Base-by-base conservation (phyloP, 2,888 invertebrate genomes). In the Leucania comma region DNA sequence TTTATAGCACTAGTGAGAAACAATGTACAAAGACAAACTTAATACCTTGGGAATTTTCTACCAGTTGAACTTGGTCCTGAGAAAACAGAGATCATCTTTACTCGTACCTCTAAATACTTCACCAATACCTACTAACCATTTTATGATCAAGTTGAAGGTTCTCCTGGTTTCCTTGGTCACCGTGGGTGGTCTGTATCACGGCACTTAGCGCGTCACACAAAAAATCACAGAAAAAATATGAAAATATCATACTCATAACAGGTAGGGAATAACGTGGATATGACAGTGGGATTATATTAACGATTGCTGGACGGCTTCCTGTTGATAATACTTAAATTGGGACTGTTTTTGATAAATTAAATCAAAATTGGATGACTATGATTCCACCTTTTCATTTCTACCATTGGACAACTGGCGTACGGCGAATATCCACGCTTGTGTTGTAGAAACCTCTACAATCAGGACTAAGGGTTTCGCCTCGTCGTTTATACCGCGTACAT, bases 181-280 rank as follows among this genome's bases (percentile, higher is more conserved):
- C 65, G 87, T 93, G 95, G 95, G 95, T 95, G 95, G 95, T 94
- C 95, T 86, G 74, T 89, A 92, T 93, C 92, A 90, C 83, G 84
- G 91, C 95, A 95, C 95, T 95, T 95, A 95, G 94, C 94, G 88
- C 85, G 90, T 91, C 94, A 91, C 91, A 93, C 92, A 95, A 95
- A 95, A 94, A 95, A 94, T 90, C 88, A 92, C 92, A 91, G 91
- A 92, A 93, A 93, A 92, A 95, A 95, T 95, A 94, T 71, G 78
- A 93, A 95, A 96, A 95, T 95, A 94, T 94, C 91, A 93, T 91
- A 90, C 89, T 88, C 84, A 90, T 90, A 90, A 87, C 77, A 83
- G 78, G 90, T 84, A 72, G 24, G 80, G 74, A 38, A 32, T 88
- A 84, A 50, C 66, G 76, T 93, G 93, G 95, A 95, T 77, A 84